Evolutionary conservation across 2,888 invertebrate genomes (phyloP), one percentile per base, ranked within the genome.

Genomic region (Cosmia trapezina): DNA sequence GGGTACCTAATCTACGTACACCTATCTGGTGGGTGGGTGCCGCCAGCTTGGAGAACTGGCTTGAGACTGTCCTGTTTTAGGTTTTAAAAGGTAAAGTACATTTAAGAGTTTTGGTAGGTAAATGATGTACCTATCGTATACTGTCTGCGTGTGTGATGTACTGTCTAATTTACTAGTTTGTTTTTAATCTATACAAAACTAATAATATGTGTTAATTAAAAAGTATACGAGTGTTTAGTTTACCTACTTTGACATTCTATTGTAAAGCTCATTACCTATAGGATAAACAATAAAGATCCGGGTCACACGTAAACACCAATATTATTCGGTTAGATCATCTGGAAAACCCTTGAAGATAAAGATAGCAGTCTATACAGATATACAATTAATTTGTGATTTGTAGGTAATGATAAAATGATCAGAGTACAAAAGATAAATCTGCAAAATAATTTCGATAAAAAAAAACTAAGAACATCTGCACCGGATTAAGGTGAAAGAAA

Each of bases 1-100:
- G 91, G 90, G 88, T 91, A 89, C 87, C 82, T 86, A 86, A 85
- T 84, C 84, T 86, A 83, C 69, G 73, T 81, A 74, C 75, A 79
- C 80, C 76, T 84, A 86, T 86, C 87, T 73, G 76, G 33, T 83
- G 67, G 76, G 76, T 83, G 67, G 76, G 78, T 28, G 83, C 75
- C 56, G 22, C 76, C 75, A 80, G 65, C 64, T 61, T 56, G 9
- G 33, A 73, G 56, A 37, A 22, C n/a, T 43, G 49, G n/a, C 7
- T 54, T 43, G 59, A 71, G 75, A 78, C 69, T 70, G 61, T 74
- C 73, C 69, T 69, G 60, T 47, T 19, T 56, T 56, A 14, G 8
- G 47, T 67, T 70, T 59, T 17, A 11, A 49, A 33, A 64, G 11
- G 1, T 53, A 37, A 4, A 37, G 37, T 41, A 53, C 17, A 17